Evolutionary conservation across 2,797 vertebrate species (phyloP), one percentile per base, ranked within the genome.

Genomic region (Steatocranus sp.): DNA sequence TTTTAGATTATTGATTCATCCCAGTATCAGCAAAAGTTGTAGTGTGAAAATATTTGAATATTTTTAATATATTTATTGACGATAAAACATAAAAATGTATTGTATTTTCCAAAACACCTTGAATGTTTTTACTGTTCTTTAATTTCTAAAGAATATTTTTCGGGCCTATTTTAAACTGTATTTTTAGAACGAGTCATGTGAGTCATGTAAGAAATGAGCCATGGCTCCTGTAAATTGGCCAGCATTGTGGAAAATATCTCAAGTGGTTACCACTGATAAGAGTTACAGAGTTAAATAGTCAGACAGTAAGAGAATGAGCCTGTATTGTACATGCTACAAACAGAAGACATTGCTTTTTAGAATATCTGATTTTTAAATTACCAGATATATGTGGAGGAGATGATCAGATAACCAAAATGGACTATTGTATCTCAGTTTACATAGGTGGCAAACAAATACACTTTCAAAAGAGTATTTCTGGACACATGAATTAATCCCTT

Each of bases 401-500:
- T 90, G 87, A 93, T 94, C 92, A 83, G 79, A 91, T 95, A 80
- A 90, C 94, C 75, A 85, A 88, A 89, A 91, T 89, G 89, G 86
- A 41, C 58, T 49, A 11, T 78, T 30, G 11, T 81, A 75, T 93
- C 91, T 95, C 94, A 87, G 77, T 34, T 95, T 94, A 94, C 92
- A 91, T 91, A 84, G 83, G 87, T 94, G 92, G 88, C 87, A 84
- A 92, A 89, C 77, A 85, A 92, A 93, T 92, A 91, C 89, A 94
- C 92, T 92, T 92, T 92, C 80, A 91, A 85, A 80, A 70, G 78
- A 89, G 90, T 94, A 92, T 95, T 95, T 94, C 86, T 91, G 91
- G 87, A 92, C 89, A 90, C 77, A 83, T 78, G 84, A 93, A 94
- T 94, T 90, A 93, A 96, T 95, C 93, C 87, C 76, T 94, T 95